Evolutionary conservation across 2,797 vertebrate species (phyloP).

Genomic region (Enteromius fasciolatus): DNA sequence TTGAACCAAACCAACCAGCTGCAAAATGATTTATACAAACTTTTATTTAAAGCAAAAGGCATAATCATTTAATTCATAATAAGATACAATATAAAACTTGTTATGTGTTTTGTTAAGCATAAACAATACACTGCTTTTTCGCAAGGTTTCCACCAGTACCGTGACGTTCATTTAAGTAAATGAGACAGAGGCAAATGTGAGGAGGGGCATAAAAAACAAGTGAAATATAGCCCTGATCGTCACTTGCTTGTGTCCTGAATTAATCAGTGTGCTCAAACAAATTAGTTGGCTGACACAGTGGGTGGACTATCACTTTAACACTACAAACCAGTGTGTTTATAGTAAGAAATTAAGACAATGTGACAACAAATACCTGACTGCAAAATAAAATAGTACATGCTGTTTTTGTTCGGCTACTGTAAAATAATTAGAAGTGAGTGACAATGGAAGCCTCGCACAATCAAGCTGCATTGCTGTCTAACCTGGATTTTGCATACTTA

Average conservation of each 20-base stretch:
- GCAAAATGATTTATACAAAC: not conserved
- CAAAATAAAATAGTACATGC: too few relatives aligned
- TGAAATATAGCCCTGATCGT: not conserved
- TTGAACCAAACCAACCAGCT: not conserved
- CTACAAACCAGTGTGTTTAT: not conserved
- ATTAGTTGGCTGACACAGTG: too few relatives aligned
- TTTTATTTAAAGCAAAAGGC: not conserved
- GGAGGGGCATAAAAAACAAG: too few relatives aligned
- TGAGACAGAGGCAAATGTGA: too few relatives aligned
- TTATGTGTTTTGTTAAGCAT: not conserved
- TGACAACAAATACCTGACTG: not conserved
- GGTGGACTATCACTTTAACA: not conserved
- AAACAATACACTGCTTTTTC: not conserved
- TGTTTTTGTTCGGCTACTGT: too few relatives aligned
- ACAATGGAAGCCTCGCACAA: too few relatives aligned
- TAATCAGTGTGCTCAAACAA: not conserved
- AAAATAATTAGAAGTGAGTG: too few relatives aligned
- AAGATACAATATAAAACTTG: not conserved
- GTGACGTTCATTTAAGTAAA: too few relatives aligned
- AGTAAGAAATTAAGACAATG: not conserved
- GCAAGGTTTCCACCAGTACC: too few relatives aligned
- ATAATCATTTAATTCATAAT: not conserved
- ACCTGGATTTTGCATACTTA: not conserved
- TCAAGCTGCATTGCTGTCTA: not conserved
- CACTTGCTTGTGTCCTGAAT: not conserved